Conservation (phyloP, 2,888 invertebrate species). For the Hedychridium roseum region DNA sequence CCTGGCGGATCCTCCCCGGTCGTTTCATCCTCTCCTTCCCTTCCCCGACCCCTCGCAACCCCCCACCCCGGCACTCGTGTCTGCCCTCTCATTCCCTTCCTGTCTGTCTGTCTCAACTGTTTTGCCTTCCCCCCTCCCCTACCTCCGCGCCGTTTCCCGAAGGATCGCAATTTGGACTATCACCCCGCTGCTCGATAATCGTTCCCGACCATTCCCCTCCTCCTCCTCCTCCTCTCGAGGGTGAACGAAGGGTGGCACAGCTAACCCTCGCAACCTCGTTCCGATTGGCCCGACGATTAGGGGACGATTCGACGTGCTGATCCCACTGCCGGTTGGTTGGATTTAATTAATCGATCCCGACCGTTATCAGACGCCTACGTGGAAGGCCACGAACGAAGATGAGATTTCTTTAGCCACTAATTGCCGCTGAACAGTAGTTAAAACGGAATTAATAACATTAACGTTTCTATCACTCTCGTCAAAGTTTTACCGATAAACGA, state of each 20-base stretch:
- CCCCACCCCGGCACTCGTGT: too few species aligned
- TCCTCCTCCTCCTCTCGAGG: conserved; percentile 2
- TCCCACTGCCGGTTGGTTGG: conserved; percentile 41
- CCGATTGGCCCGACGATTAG: conserved; percentile 51
- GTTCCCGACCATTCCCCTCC: conserved; percentile 13
- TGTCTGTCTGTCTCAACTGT: too few species aligned
- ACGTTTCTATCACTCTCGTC: too few species aligned
- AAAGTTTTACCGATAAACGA: too few species aligned
- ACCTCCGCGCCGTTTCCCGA: conserved; percentile 8
- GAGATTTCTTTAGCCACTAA: too few species aligned
- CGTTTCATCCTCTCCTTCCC: neutral
- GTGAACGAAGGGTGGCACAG: conserved; percentile 23
- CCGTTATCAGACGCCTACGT: conserved; percentile 42
- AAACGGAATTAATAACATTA: too few species aligned
- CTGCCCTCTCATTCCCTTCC: too few species aligned
- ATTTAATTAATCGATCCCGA: conserved; percentile 46
- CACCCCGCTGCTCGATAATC: conserved; percentile 22
- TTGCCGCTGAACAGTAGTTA: too few species aligned
- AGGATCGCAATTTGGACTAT: conserved; percentile 21
- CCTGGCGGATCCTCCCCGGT: conserved; percentile 1
- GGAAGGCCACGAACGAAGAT: too few species aligned
- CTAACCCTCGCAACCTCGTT: conserved; percentile 27
- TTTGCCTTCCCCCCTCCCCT: neutral
- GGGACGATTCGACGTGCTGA: conserved; percentile 49
- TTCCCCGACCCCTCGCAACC: too few species aligned